These are phyloP conservation scores for Phataginus tetradactyla DNA, from an alignment of 2,797 vertebrate genomes.

Conservation along the genomic window DNA sequence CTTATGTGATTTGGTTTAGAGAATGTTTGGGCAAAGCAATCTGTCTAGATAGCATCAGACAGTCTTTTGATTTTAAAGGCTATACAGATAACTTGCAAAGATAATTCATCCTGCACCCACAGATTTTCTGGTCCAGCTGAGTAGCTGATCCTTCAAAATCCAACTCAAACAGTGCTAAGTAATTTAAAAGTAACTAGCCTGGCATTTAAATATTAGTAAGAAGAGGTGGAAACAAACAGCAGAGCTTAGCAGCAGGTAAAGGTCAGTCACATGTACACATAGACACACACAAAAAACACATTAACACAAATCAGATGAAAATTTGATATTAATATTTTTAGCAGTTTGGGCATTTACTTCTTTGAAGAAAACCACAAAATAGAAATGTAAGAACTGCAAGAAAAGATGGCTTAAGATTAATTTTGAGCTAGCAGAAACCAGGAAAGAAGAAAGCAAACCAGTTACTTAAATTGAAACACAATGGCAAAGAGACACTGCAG, in stretches of 20 bases:
- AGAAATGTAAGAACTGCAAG: neutral
- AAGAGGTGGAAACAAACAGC: neutral
- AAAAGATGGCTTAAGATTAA: neutral
- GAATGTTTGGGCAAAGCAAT: neutral
- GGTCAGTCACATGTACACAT: neutral
- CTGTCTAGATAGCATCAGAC: neutral
- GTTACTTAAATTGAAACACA: neutral
- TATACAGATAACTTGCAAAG: neutral
- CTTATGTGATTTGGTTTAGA: neutral
- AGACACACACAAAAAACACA: neutral
- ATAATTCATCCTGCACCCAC: neutral
- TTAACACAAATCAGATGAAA: conserved; percentile 6
- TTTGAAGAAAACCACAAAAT: neutral
- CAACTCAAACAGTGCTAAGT: neutral
- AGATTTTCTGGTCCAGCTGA: neutral
- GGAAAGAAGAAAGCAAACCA: conserved; percentile 5
- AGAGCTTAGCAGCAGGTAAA: neutral
- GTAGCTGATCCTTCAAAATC: neutral
- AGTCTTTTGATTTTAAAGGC: conserved; percentile 47
- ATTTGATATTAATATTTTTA: conserved; percentile 9
- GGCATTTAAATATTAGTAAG: neutral
- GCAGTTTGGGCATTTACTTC: neutral
- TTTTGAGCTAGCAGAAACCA: conserved; percentile 29
- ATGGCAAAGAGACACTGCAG: neutral
- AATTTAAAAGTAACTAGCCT: conserved; percentile 14